These are phyloP conservation scores for Augochlora pura DNA, from an alignment of 1,140 invertebrate species.

Conservation along the genomic window DNA sequence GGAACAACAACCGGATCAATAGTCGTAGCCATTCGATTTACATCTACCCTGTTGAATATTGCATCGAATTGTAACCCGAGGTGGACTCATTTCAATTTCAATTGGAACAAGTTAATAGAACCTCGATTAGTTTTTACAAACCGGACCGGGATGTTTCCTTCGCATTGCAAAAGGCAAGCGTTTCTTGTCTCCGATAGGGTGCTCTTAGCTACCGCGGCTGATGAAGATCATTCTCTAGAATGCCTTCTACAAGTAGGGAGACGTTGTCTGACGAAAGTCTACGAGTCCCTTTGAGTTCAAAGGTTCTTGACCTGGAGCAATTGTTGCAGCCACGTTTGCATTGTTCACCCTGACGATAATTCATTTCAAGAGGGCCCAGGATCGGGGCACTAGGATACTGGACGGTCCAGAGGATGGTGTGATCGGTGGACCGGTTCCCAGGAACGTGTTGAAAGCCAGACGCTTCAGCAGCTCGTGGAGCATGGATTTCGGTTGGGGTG, in stretches of 20 bases:
- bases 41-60: neutral
- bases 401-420: conserved; percentile 87
- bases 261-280: too few relatives aligned
- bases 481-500: conserved; percentile 90
- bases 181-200: conserved; percentile 7
- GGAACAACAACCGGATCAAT: neutral
- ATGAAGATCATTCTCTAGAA: too few relatives aligned
- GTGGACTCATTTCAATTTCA: neutral
- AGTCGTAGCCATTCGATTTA: neutral
- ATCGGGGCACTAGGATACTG: conserved; percentile 79
- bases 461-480: conserved; percentile 90
- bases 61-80: neutral
- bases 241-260: too few relatives aligned
- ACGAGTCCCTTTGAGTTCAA: neutral
- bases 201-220: neutral
- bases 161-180: conserved; percentile 8
- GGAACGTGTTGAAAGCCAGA: conserved; percentile 82
- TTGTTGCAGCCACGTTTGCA: conserved; percentile 89
- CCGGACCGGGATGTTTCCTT: neutral
- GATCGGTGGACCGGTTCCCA: conserved; percentile 80
- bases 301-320: neutral
- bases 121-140: neutral
- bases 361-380: conserved; percentile 91
- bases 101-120: neutral
- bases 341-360: conserved; percentile 94